phyloP scores from a whole-genome alignment of 1,140 invertebrate species.

The Bradynema listronoti region DNA sequence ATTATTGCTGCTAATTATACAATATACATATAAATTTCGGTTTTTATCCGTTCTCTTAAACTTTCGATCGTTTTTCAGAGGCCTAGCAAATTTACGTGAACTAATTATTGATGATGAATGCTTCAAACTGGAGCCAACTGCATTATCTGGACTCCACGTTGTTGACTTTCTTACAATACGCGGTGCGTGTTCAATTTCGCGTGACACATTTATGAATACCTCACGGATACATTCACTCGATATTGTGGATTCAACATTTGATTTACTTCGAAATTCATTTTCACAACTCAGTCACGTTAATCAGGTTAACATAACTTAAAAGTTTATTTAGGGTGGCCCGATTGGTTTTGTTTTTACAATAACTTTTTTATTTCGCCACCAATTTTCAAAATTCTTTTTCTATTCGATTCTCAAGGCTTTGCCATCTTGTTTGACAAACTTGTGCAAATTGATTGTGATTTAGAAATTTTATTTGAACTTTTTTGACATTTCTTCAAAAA shows the following conservation, averaged over 20 bases:
- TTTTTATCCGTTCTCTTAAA: not conserved
- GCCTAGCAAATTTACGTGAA: conserved; percentile 43
- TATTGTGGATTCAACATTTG: conserved; percentile 34
- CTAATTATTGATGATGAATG: conserved; percentile 36
- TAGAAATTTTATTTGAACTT: not conserved
- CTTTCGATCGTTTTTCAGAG: conserved; percentile 21
- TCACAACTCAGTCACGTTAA: conserved; percentile 43
- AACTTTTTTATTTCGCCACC: not conserved
- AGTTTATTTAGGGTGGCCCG: not conserved
- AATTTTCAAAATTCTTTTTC: not conserved
- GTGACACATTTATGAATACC: conserved; percentile 37
- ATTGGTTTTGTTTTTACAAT: not conserved
- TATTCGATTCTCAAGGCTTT: not conserved
- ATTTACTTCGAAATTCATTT: conserved; percentile 27
- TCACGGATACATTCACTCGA: conserved; percentile 31
- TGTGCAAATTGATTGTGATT: not conserved
- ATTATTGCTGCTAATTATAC: not conserved
- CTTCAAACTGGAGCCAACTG: conserved; percentile 32
- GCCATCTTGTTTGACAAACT: not conserved
- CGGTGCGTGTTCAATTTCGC: conserved; percentile 32
- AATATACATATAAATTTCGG: too few species aligned
- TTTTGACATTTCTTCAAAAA: too few species aligned
- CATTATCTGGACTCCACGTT: conserved; percentile 26
- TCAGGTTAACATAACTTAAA: conserved; percentile 27
- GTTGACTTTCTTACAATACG: conserved; percentile 44